These are phyloP conservation scores for Rhinoraja longicauda DNA, from an alignment of 2,797 vertebrate species.

Conservation along the genomic window DNA sequence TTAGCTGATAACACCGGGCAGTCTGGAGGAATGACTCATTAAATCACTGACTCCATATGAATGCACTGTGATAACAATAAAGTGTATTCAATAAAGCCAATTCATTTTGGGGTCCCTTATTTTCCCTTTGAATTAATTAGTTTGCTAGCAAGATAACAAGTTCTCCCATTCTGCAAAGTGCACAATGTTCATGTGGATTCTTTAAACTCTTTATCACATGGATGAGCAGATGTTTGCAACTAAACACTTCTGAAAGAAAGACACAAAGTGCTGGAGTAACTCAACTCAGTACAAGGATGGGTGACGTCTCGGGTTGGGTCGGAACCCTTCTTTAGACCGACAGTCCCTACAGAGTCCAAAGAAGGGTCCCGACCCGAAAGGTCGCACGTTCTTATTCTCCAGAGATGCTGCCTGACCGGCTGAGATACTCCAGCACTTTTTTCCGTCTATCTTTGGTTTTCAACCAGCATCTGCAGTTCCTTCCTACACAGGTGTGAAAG, in stretches of 20 bases:
- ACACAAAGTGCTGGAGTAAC: too few relatives aligned
- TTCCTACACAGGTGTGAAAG: background rate
- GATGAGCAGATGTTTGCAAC: background rate
- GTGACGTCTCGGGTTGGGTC: too few relatives aligned
- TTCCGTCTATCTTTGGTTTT: too few relatives aligned
- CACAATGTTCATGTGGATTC: background rate
- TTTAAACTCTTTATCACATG: background rate
- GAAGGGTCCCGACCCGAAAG: too few relatives aligned
- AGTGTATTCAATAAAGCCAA: constrained; percentile 29
- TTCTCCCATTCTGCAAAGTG: background rate
- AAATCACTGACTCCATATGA: constrained; percentile 32
- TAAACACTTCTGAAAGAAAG: background rate
- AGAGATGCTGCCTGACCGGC: too few relatives aligned
- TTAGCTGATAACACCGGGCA: constrained; percentile 32
- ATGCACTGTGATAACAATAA: constrained; percentile 24
- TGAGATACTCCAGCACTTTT: too few relatives aligned
- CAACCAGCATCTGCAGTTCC: too few relatives aligned
- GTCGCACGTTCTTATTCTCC: too few relatives aligned
- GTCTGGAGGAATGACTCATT: constrained; percentile 8
- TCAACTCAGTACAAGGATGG: too few relatives aligned
- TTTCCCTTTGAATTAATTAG: constrained; percentile 27
- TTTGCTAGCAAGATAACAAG: background rate
- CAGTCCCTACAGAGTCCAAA: too few relatives aligned
- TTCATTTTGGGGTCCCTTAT: background rate
- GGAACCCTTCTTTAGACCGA: too few relatives aligned